Conservation (phyloP, 2,797 vertebrate species). For the Hyperoplus immaculatus region DNA sequence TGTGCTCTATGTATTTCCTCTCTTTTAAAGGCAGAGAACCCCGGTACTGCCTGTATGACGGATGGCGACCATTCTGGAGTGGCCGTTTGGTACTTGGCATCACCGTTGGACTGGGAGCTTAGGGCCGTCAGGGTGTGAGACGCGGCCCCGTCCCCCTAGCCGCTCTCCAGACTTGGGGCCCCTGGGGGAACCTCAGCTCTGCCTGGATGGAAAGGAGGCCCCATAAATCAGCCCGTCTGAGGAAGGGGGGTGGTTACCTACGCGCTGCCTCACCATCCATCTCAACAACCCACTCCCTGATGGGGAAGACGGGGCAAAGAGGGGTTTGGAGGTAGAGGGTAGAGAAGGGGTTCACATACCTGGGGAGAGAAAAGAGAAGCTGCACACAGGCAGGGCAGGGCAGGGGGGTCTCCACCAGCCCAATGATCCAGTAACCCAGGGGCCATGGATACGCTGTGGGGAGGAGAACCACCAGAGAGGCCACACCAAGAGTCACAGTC, state of each 20-base stretch:
- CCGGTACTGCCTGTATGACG: constrained; percentile 87
- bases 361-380: constrained; percentile 55
- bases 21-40: constrained; percentile 86
- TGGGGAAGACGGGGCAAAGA: constrained; percentile 53
- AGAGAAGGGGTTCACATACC: constrained; percentile 57
- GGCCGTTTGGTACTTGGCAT: constrained; percentile 91
- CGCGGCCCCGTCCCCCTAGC: constrained; percentile 81
- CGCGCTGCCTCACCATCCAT: constrained; percentile 77
- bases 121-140: constrained; percentile 87
- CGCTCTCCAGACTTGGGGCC: constrained; percentile 81
- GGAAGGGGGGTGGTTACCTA: constrained; percentile 72
- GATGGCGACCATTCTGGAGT: constrained; percentile 89
- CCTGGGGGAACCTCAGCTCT: constrained; percentile 86
- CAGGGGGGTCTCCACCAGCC: constrained; percentile 43
- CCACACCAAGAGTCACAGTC: constrained; percentile 41
- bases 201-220: constrained; percentile 87
- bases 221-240: constrained; percentile 93
- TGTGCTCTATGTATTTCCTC: constrained; percentile 75
- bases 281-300: constrained; percentile 78
- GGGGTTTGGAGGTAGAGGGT: constrained; percentile 58
- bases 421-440: constrained; percentile 61
- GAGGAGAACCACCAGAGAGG: constrained; percentile 62
- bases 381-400: constrained; percentile 37
- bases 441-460: constrained; percentile 48
- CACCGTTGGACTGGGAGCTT: constrained; percentile 83